Percentiles rank a stretch among this genome's conserved stretches.
phyloP scores from a whole-genome alignment of 2,113 vertebrate species.

The Cairina moschata region DNA sequence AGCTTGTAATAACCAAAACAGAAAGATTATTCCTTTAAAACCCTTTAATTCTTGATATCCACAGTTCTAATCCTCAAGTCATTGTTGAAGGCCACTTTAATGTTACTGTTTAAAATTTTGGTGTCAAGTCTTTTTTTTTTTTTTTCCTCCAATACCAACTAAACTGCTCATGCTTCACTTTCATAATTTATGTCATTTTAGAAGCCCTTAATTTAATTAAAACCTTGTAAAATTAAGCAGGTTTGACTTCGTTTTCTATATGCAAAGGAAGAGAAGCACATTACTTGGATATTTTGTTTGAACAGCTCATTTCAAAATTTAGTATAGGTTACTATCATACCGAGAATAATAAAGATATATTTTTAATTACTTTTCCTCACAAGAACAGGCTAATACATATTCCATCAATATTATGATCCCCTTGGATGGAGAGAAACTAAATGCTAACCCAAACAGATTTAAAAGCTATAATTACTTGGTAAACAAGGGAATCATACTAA shows the following conservation, averaged over 20 bases:
- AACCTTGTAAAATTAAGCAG: constrained; percentile 67
- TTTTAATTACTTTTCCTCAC: constrained; percentile 81
- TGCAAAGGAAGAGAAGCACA: constrained; percentile 57
- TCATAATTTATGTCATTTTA: constrained; percentile 29
- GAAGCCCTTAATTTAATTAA: constrained; percentile 70
- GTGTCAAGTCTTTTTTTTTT: background rate
- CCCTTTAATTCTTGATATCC: constrained; percentile 52
- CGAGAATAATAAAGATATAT: constrained; percentile 82
- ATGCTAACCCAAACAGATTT: constrained; percentile 83
- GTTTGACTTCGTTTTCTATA: constrained; percentile 62
- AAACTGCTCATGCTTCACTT: constrained; percentile 51
- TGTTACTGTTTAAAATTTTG: constrained; percentile 39
- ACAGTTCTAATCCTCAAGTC: constrained; percentile 39
- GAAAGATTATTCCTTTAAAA: constrained; percentile 15
- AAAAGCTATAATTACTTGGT: constrained; percentile 80
- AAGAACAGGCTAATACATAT: constrained; percentile 80
- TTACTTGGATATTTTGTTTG: constrained; percentile 75
- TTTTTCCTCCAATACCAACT: background rate
- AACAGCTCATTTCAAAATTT: constrained; percentile 78
- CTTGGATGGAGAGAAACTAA: constrained; percentile 77
- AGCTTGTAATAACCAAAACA: constrained; percentile 36
- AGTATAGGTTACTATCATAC: constrained; percentile 77
- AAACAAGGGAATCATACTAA: constrained; percentile 80
- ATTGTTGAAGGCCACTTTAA: constrained; percentile 47
- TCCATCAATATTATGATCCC: constrained; percentile 82